These are phyloP conservation scores for Nebria ingens DNA, from an alignment of 1,140 invertebrate genomes.

Conservation along the genomic window DNA sequence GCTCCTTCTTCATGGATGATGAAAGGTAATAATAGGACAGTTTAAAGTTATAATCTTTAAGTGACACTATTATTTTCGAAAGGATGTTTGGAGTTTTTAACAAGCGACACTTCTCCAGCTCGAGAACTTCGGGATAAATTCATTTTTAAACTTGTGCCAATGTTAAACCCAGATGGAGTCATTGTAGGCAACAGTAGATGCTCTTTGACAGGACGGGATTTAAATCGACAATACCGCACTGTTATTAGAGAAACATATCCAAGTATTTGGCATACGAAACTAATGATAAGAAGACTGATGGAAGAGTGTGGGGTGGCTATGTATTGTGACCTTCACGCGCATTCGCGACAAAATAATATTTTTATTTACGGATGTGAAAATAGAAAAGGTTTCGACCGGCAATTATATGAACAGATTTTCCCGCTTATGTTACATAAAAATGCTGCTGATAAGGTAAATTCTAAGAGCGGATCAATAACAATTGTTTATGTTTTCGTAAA, in stretches of 20 bases:
- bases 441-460: slow-evolving; percentile 73
- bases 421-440: slow-evolving; percentile 89
- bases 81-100: slow-evolving; percentile 85
- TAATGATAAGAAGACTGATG: slow-evolving; percentile 74
- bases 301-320: slow-evolving; percentile 87
- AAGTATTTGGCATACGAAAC: slow-evolving; percentile 87
- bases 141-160: slow-evolving; percentile 92
- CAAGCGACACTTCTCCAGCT: slow-evolving; percentile 66
- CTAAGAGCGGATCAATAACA: neutral
- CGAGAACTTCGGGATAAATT: slow-evolving; percentile 81
- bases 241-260: slow-evolving; percentile 84
- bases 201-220: slow-evolving; percentile 75
- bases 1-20: slow-evolving; percentile 93
- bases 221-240: slow-evolving; percentile 82
- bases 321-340: slow-evolving; percentile 93
- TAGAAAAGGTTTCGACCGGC: slow-evolving; percentile 61
- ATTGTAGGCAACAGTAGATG: slow-evolving; percentile 89
- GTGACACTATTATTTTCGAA: no score
- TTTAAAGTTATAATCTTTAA: no score
- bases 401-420: slow-evolving; percentile 80
- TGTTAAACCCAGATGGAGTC: slow-evolving; percentile 93
- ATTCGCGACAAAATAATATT: slow-evolving; percentile 88
- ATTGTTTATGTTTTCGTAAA: neutral
- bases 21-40: no score
- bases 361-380: slow-evolving; percentile 96